Evolutionary conservation across 2,797 vertebrate species (phyloP), one percentile per base, ranked within the genome.

Genomic region (Spinus olivaceus): DNA sequence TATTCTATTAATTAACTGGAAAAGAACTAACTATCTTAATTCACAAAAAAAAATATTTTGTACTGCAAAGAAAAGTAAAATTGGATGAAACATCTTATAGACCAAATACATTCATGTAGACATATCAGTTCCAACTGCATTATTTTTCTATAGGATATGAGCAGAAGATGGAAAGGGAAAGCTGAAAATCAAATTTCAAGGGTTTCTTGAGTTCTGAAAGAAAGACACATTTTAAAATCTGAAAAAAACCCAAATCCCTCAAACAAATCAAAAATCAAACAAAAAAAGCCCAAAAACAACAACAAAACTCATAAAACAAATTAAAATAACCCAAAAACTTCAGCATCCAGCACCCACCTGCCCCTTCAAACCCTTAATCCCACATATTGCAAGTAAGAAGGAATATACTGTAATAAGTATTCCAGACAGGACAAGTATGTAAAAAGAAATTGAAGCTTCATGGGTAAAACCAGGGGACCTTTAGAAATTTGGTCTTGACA

Each of bases 401-500:
- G 5, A 79, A 44, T 64, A 16, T 33, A 27, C 4, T 25, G 3
- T 33, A 66, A 42, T 3, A 77, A 3, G 2, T 8, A 49, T 25
- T 70, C 12, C 35, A 33, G 28, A 73, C 66, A 69, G 8, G 10
- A 27, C 22, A 76, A 57, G 5, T 8, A 27, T n/a, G 41, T 11
- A 42, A 7, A 67, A 44, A 59, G 11, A 9, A 81, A n/a, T 10
- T 30, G 8, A 81, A 76, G 1, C 2, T 50, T 19, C 10, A 42
- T 1, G 1, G 3, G 2, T 56, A 35, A 81, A 91, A 69, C 0
- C 12, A 73, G 13, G 1, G 1, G 7, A 63, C 8, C 8, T 28
- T 70, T 21, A 69, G n/a, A 30, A 94, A 61, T 54, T 71, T 15
- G 10, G 3, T 35, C 8, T 66, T 57, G 17, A 53, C 3, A 49